These are phyloP conservation scores for Megaceryle maxima DNA, from an alignment of 2,113 vertebrate species.

Conservation along the genomic window DNA sequence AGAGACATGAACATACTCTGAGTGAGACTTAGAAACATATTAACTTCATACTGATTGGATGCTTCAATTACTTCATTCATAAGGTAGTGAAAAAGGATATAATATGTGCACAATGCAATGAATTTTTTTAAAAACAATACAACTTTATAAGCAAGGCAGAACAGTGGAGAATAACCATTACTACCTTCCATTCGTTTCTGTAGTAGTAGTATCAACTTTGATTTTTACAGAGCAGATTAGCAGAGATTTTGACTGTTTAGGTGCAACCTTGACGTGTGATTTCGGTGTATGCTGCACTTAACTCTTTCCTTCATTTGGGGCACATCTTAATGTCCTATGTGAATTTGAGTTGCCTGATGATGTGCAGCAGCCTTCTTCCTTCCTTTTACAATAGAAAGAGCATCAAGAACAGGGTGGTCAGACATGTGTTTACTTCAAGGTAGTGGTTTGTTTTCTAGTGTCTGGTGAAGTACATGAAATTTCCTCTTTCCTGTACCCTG, in stretches of 20 bases:
- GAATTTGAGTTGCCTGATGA: not conserved
- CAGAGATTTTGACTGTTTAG: not conserved
- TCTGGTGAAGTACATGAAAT: not conserved
- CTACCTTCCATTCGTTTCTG: not conserved
- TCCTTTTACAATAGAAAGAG: not conserved
- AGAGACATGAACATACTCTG: not conserved
- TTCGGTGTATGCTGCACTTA: not conserved
- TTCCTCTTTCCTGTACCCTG: not conserved
- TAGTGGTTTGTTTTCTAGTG: not conserved
- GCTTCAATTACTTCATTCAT: not conserved
- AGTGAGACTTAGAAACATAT: not conserved
- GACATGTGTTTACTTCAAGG: not conserved
- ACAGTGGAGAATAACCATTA: not conserved
- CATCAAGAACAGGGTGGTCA: not conserved
- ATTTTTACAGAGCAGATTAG: not conserved
- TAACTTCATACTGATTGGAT: not conserved
- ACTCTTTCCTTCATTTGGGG: not conserved
- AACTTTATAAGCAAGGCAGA: not conserved
- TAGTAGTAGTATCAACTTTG: not conserved
- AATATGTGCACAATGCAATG: fast-evolving
- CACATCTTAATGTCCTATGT: not conserved
- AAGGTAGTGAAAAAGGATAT: not conserved
- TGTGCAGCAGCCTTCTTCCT: not conserved
- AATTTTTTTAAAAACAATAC: fast-evolving
- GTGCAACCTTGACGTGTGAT: not conserved